Evolutionary conservation across 2,888 invertebrate species (phyloP).

Genomic region (Lamellibrachia satsuma): DNA sequence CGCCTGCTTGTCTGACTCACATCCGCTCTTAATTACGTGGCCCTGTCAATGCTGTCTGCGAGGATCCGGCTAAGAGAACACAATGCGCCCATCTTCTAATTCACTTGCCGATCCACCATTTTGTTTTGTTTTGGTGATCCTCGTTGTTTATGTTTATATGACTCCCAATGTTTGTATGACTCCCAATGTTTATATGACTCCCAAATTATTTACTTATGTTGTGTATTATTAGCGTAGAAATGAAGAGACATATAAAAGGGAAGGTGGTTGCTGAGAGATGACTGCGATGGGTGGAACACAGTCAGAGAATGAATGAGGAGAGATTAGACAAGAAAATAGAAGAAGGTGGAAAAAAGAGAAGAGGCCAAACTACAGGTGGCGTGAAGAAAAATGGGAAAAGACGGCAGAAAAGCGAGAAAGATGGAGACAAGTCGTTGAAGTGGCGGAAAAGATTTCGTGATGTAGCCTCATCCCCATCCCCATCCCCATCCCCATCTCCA

Average conservation of each 20-base stretch:
- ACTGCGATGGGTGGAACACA: too few species aligned
- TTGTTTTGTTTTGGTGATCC: not conserved
- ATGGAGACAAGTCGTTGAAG: too few species aligned
- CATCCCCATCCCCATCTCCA: too few species aligned
- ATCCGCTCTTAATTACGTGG: not conserved
- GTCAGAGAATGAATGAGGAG: too few species aligned
- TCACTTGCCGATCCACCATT: not conserved
- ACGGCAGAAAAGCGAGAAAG: too few species aligned
- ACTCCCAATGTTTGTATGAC: not conserved
- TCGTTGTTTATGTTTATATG: not conserved
- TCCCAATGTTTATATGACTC: not conserved
- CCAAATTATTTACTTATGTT: not conserved
- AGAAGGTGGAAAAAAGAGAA: too few species aligned
- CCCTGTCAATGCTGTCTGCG: not conserved
- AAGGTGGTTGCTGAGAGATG: not conserved
- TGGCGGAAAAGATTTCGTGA: too few species aligned
- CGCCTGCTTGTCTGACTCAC: not conserved
- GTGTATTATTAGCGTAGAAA: not conserved
- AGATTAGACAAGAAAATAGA: too few species aligned
- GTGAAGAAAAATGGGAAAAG: too few species aligned
- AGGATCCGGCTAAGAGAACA: not conserved
- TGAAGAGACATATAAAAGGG: not conserved
- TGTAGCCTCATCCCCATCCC: too few species aligned
- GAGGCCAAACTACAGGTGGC: too few species aligned
- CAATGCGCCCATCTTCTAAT: not conserved